Evolutionary conservation across 2,797 vertebrate genomes (phyloP), one percentile per base, ranked within the genome.

Genomic region (Sebastes steindachneri): DNA sequence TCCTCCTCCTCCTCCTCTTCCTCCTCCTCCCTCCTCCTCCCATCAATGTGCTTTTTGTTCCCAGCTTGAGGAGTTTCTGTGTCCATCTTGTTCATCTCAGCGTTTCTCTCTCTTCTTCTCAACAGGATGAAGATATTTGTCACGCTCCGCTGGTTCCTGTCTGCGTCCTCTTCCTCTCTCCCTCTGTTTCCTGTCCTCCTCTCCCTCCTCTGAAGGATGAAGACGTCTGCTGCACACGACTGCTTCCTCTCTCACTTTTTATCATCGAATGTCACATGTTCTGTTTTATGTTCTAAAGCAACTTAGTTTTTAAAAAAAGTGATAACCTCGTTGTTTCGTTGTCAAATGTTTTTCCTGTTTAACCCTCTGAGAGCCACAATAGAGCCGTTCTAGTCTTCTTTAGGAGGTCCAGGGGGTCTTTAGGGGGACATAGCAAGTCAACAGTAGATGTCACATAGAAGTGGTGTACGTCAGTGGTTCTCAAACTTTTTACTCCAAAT

Each of bases 11-110:
- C 31, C 10, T 35, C 31, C 31, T 33, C 8, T 2, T 31, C 29
- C 7, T 29, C 29, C 29, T 29, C 29, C 74, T 85, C 80, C 58
- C 2, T 3, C 81, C 76, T 83, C 45, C 57, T 85, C 79, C 79
- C 4, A 86, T 92, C 93, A 94, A 79, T 89, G 91, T 77, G 80
- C 81, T 90, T 91, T 92, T 93, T 93, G 91, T 94, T 91, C 77
- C 26, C 8, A 3, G 8, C 58, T 64, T n/a, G 74, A 83, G 80
- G 76, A 73, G 77, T 76, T 75, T 84, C 80, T 33, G 33, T 0
- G 33, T 73, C 79, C 71, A 55, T 82, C 51, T 79, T 80, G 81
- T 86, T 80, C 75, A 72, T 85, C 74, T 66, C 63, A 25, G 35
- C 63, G 35, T 41, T 45, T 25, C 21, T 23, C 63, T 7, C 35